Conservation (phyloP, 2,888 invertebrate genomes). For the Tetragonisca angustula region DNA sequence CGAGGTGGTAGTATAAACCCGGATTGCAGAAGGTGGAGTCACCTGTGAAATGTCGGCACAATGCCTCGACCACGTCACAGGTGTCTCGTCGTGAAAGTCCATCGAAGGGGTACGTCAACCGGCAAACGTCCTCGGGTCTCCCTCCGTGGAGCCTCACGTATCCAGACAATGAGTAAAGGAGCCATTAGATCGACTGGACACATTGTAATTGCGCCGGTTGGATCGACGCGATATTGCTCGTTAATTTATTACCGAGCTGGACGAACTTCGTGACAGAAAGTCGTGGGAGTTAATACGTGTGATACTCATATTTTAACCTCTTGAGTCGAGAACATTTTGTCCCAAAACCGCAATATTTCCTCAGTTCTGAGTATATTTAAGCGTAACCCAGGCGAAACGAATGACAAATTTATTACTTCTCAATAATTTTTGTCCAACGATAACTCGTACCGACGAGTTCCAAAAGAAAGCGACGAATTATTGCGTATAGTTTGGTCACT, state of each 20-base stretch:
- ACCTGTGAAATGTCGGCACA: conserved; percentile 71
- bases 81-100: conserved; percentile 65
- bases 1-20: conserved; percentile 62
- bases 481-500: too few relatives aligned
- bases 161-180: conserved; percentile 55
- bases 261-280: conserved; percentile 3
- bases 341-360: too few relatives aligned
- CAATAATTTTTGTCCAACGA: too few relatives aligned
- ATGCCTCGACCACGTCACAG: conserved; percentile 69
- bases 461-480: too few relatives aligned
- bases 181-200: conserved; percentile 53
- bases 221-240: conserved; percentile 47
- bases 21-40: conserved; percentile 66
- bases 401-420: too few relatives aligned
- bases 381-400: too few relatives aligned
- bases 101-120: conserved; percentile 40
- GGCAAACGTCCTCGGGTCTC: background rate
- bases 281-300: background rate
- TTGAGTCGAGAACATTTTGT: too few relatives aligned
- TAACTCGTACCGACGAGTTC: too few relatives aligned
- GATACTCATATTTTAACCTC: background rate
- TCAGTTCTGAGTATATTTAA: too few relatives aligned
- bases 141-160: conserved; percentile 41
- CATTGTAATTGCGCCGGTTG: conserved; percentile 53
- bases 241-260: conserved; percentile 46